Evolutionary conservation across 2,888 invertebrate genomes (phyloP).

Genomic region (Aradus depressus): DNA sequence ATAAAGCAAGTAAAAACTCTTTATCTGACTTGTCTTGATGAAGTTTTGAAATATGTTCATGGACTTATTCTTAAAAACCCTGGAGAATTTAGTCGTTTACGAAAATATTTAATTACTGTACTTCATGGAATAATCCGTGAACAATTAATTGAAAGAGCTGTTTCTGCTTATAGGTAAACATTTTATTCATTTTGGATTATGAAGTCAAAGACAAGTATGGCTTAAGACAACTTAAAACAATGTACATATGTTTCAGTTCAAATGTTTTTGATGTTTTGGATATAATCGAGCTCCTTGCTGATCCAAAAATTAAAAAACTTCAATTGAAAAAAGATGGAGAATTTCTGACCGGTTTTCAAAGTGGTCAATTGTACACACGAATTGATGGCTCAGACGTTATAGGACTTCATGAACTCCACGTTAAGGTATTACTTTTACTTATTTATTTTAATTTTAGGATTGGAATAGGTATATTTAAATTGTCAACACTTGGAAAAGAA

Average conservation of each 20-base stretch:
- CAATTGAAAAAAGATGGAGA: slow-evolving; percentile 13
- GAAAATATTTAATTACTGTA: slow-evolving; percentile 19
- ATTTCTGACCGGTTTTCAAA: slow-evolving; percentile 14
- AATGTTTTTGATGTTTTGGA: slow-evolving; percentile 17
- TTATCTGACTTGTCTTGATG: slow-evolving; percentile 18
- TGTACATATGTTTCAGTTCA: slow-evolving; percentile 6
- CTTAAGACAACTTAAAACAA: not conserved
- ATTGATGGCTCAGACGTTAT: slow-evolving; percentile 30
- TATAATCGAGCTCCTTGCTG: slow-evolving; percentile 21
- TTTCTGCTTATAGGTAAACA: slow-evolving; percentile 25
- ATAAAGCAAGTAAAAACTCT: slow-evolving; percentile 19
- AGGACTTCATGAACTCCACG: slow-evolving; percentile 31
- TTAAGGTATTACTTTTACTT: slow-evolving; percentile 26
- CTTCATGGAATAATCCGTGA: slow-evolving; percentile 31
- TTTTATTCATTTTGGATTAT: not conserved
- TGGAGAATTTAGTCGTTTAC: slow-evolving; percentile 12
- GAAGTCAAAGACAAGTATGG: not conserved
- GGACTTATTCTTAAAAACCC: slow-evolving; percentile 14
- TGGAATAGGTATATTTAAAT: no score
- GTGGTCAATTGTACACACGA: slow-evolving; percentile 21
- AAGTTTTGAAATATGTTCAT: slow-evolving; percentile 19
- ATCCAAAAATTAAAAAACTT: slow-evolving; percentile 20
- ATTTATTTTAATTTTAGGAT: no score
- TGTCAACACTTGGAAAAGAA: no score
- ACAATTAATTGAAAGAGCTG: slow-evolving; percentile 30